Percentiles rank a stretch among this genome's conserved stretches.
Conservation (phyloP, 2,888 invertebrate species). For the Celastrina argiolus region DNA sequence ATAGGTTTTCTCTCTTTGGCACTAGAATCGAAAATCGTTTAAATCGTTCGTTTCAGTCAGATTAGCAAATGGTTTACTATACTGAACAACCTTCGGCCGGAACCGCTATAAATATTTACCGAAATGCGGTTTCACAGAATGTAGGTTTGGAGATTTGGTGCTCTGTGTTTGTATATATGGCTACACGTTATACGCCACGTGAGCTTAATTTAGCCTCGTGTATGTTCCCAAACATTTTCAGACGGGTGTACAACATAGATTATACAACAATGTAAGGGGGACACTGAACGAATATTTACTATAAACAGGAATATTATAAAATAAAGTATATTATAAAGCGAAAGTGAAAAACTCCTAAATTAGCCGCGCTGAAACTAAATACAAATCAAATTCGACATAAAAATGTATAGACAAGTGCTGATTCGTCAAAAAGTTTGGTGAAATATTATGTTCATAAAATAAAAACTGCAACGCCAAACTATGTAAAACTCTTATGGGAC, state of each 20-base stretch:
- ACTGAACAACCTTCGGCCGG: constrained; percentile 33
- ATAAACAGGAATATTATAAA: too few relatives aligned
- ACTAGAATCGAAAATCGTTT: constrained; percentile 24
- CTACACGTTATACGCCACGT: background rate
- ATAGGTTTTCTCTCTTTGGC: background rate
- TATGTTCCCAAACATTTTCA: background rate
- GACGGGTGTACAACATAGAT: background rate
- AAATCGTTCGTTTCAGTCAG: constrained; percentile 23
- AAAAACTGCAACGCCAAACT: too few relatives aligned
- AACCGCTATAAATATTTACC: constrained; percentile 44
- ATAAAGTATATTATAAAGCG: too few relatives aligned
- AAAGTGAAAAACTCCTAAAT: too few relatives aligned
- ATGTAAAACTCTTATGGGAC: too few relatives aligned
- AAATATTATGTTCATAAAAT: too few relatives aligned
- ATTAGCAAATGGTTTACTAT: constrained; percentile 25
- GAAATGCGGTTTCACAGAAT: constrained; percentile 37
- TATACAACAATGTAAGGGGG: background rate
- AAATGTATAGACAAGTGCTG: too few relatives aligned
- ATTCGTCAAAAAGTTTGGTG: too few relatives aligned
- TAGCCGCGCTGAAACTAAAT: too few relatives aligned
- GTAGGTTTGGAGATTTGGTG: constrained; percentile 36
- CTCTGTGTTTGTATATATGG: constrained; percentile 27
- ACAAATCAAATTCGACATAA: too few relatives aligned
- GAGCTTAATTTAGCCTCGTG: constrained; percentile 12
- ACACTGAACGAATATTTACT: too few relatives aligned